Percentiles rank a stretch among this genome's conserved stretches.
Conservation (phyloP, 2,888 invertebrate genomes). For the Harpagoxenus sublaevis region DNA sequence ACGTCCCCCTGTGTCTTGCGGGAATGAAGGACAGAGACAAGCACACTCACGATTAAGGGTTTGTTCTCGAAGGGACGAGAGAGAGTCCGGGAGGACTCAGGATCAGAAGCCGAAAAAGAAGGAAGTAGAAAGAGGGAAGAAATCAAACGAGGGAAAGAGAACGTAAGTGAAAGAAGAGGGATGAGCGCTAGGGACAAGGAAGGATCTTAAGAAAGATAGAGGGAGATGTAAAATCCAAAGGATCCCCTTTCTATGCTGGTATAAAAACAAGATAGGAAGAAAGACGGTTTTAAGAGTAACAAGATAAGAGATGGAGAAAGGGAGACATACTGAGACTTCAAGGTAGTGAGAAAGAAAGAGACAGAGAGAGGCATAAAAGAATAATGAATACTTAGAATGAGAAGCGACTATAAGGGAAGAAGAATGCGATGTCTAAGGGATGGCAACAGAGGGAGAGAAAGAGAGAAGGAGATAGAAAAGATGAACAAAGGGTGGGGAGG, state of each 20-base stretch:
- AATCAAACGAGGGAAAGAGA: constrained; percentile 18
- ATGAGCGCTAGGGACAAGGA: constrained; percentile 9
- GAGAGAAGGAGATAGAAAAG: constrained; percentile 31
- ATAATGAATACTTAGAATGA: constrained; percentile 41
- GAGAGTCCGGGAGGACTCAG: constrained; percentile 1
- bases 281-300: neutral
- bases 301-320: neutral
- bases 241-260: neutral
- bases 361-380: constrained; percentile 3
- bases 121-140: constrained; percentile 7
- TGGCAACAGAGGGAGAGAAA: constrained; percentile 16
- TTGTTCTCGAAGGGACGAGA: constrained; percentile 28
- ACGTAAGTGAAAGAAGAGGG: neutral
- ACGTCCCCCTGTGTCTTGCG: constrained; percentile 44
- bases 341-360: neutral
- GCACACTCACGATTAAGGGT: constrained; percentile 61
- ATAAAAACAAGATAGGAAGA: neutral
- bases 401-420: constrained; percentile 34
- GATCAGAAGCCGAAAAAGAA: constrained; percentile 7
- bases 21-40: constrained; percentile 53
- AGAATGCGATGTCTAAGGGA: constrained; percentile 32
- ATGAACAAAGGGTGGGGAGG: neutral
- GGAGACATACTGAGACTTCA: constrained; percentile 13
- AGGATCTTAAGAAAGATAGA: constrained; percentile 17
- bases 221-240: neutral